phyloP scores from a whole-genome alignment of 2,797 vertebrate species.

The Vespertilio murinus region DNA sequence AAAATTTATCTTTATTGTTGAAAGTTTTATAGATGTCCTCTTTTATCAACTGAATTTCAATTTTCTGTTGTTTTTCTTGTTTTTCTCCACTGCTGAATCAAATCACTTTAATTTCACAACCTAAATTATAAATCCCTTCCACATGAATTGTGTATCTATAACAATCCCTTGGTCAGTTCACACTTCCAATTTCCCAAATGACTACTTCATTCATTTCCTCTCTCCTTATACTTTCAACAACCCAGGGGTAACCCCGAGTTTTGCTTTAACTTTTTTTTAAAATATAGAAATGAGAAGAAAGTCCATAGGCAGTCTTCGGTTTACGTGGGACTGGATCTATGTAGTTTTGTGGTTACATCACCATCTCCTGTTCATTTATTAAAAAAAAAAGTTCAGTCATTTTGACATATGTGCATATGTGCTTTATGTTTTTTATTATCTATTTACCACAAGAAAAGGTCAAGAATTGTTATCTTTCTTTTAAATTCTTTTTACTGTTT shows the following conservation, averaged over 20 bases:
- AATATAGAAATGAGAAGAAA: not conserved
- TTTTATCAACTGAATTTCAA: not conserved
- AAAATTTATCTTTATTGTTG: no score
- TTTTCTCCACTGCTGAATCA: not conserved
- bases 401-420: no score
- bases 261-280: not conserved
- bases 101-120: not conserved
- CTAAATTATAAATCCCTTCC: not conserved
- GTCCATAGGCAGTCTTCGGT: not conserved
- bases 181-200: not conserved
- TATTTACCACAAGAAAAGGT: no score
- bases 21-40: not conserved
- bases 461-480: no score
- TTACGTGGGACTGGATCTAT: no score
- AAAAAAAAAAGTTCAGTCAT: no score
- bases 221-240: not conserved
- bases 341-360: no score
- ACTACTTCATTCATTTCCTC: not conserved
- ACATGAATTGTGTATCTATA: not conserved
- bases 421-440: no score
- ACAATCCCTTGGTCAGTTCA: not conserved
- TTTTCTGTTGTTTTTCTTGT: not conserved
- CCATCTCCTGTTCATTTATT: no score
- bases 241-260: not conserved
- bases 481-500: no score